phyloP scores from a whole-genome alignment of 2,797 vertebrate species.

The Eulemur rubriventer region DNA sequence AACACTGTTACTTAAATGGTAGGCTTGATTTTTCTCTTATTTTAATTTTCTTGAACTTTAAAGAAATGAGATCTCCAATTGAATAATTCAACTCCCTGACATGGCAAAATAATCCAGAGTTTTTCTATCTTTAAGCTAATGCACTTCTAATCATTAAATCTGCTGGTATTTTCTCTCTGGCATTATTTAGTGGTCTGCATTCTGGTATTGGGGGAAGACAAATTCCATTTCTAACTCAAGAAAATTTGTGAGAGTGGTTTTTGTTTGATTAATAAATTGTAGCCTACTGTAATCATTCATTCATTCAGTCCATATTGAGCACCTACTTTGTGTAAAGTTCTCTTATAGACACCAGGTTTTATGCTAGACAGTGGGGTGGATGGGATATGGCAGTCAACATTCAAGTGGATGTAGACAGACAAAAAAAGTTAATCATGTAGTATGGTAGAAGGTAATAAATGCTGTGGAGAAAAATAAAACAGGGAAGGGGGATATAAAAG shows the following conservation, averaged over 20 bases:
- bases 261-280: slow-evolving; percentile 7
- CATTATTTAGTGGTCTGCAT: neutral
- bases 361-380: neutral
- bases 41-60: slow-evolving; percentile 27
- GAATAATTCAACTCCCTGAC: neutral
- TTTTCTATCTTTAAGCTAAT: neutral
- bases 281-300: neutral
- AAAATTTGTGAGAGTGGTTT: neutral
- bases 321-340: neutral
- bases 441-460: neutral
- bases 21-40: neutral
- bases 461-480: neutral
- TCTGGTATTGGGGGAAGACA: neutral
- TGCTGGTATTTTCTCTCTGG: neutral
- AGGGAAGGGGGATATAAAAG: neutral
- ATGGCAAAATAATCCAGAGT: neutral
- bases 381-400: neutral
- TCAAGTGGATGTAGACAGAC: neutral
- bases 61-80: neutral
- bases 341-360: neutral
- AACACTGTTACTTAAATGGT: neutral
- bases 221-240: neutral
- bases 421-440: neutral
- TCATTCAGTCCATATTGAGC: neutral
- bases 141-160: neutral